Conservation (phyloP, 2,888 invertebrate genomes). For the Apomyelois bistriatella region DNA sequence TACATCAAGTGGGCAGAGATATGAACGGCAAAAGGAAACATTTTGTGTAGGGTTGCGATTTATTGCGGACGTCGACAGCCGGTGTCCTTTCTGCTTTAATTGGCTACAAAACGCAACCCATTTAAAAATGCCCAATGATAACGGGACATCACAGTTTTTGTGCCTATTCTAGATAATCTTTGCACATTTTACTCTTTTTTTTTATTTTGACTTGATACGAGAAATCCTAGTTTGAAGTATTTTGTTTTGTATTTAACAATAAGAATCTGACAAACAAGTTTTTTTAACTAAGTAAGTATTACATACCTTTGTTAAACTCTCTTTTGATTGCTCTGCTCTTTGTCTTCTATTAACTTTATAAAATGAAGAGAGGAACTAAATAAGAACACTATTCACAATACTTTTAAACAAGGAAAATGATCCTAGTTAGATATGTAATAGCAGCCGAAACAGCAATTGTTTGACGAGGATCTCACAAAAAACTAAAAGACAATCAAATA, state of each 20-base stretch:
- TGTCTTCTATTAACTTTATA: no score
- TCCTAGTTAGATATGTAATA: neutral
- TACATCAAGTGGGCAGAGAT: slow-evolving; percentile 7
- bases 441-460: neutral
- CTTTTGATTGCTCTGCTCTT: no score
- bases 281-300: no score
- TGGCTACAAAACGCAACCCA: slow-evolving; percentile 75
- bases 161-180: slow-evolving; percentile 1
- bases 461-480: slow-evolving; percentile 23
- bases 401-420: no score
- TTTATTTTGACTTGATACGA: neutral
- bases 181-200: neutral
- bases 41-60: slow-evolving; percentile 72
- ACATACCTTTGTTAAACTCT: no score
- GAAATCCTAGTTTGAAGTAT: no score
- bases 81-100: slow-evolving; percentile 71
- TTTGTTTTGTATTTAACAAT: no score
- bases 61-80: slow-evolving; percentile 66
- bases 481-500: slow-evolving; percentile 52
- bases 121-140: slow-evolving; percentile 61
- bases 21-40: slow-evolving; percentile 53
- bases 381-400: no score
- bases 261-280: no score
- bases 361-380: no score
- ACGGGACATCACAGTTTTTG: slow-evolving; percentile 41